Evolutionary conservation across 1,140 invertebrate species (phyloP).

Genomic region (Leptinotarsa defecta): DNA sequence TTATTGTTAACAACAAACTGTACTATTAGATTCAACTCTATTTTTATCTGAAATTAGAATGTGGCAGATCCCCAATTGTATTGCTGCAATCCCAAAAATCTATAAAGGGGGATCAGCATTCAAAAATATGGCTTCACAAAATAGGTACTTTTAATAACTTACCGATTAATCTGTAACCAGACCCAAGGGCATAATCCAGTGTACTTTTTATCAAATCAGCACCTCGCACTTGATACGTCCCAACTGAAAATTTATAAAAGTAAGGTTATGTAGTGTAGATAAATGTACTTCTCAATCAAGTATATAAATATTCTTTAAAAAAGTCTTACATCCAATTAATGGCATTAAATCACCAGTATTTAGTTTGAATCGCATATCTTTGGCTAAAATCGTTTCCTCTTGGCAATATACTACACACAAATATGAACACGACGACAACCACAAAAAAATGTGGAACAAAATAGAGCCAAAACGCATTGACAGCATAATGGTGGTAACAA

Average conservation of each 20-base stretch:
- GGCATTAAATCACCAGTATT: constrained; percentile 47
- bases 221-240: constrained; percentile 60
- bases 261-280: constrained; percentile 15
- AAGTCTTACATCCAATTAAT: constrained; percentile 49
- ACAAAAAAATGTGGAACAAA: too few relatives aligned
- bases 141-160: constrained; percentile 26
- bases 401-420: not conserved
- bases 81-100: too few relatives aligned
- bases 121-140: too few relatives aligned
- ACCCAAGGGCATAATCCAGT: constrained; percentile 59
- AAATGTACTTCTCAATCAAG: not conserved
- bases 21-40: too few relatives aligned
- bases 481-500: too few relatives aligned
- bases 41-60: too few relatives aligned
- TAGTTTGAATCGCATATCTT: constrained; percentile 47
- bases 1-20: too few relatives aligned
- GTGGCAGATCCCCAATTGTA: too few relatives aligned
- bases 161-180: constrained; percentile 67
- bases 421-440: too few relatives aligned
- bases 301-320: constrained; percentile 5
- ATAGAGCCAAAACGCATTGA: too few relatives aligned
- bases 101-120: too few relatives aligned
- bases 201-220: constrained; percentile 56
- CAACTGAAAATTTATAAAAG: constrained; percentile 55
- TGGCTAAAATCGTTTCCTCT: constrained; percentile 33